phyloP scores from a whole-genome alignment of 2,797 vertebrate genomes.

The Poeciliopsis turneri region DNA sequence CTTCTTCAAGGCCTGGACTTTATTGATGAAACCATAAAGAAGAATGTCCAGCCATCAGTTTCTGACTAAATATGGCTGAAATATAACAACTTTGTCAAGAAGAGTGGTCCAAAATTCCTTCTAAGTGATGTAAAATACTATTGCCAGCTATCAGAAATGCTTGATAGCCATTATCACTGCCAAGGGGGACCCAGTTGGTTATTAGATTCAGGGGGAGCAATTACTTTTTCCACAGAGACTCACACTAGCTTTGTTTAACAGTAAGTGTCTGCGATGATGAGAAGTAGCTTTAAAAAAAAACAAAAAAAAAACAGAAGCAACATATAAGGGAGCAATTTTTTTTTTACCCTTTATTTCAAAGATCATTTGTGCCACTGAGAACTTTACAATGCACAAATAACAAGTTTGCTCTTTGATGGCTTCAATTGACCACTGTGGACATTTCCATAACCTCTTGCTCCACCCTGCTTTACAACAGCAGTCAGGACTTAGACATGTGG shows the following conservation, averaged over 20 bases:
- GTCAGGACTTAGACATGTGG: not conserved
- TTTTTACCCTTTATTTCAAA: not conserved
- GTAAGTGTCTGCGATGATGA: not conserved
- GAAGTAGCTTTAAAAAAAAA: not conserved
- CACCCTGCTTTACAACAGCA: not conserved
- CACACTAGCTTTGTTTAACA: not conserved
- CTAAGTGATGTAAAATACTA: not conserved
- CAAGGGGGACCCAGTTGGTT: not conserved
- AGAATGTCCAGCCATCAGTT: not conserved
- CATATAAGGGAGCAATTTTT: not conserved
- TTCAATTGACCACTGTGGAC: constrained; percentile 14
- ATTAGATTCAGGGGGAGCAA: not conserved
- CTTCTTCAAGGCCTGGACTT: not conserved
- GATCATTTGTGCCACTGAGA: not conserved
- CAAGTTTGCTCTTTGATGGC: not conserved
- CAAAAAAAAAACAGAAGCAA: not conserved
- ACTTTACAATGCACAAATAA: not conserved
- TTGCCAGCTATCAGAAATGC: not conserved
- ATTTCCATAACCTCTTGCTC: constrained; percentile 18
- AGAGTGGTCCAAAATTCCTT: not conserved
- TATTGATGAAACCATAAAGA: not conserved
- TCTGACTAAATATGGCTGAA: not conserved
- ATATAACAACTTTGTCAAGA: not conserved
- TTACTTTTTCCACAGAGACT: not conserved
- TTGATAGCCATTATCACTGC: not conserved